A percentile compares a stretch with the other conserved stretches of the same genome.
These are phyloP conservation scores for Chaetops frenatus DNA, from an alignment of 2,113 vertebrate genomes.

Conservation along the genomic window DNA sequence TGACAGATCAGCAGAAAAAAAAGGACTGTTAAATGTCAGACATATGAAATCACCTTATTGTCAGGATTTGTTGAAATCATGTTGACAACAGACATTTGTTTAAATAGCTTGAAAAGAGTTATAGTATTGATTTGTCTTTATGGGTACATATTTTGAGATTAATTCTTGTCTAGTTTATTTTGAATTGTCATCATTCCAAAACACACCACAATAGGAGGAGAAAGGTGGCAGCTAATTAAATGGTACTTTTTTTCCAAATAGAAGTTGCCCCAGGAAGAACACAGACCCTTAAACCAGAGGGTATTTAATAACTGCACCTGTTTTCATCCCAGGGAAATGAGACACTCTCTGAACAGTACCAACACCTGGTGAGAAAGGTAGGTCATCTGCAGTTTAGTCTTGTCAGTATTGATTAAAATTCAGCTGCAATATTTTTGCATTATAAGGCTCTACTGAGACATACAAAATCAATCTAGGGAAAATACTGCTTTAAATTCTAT, in stretches of 20 bases:
- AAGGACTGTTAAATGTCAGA: slow-evolving; percentile 20
- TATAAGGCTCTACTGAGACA: background rate
- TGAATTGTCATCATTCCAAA: background rate
- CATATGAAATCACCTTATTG: background rate
- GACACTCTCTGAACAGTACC: background rate
- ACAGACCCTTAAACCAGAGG: background rate
- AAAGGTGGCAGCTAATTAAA: background rate
- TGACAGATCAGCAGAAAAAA: background rate
- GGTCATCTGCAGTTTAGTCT: background rate
- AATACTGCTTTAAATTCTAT: background rate
- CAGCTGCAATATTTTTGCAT: background rate
- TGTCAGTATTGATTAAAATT: background rate
- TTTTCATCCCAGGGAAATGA: background rate
- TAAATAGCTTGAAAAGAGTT: slow-evolving; percentile 9
- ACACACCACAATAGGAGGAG: background rate
- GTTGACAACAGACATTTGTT: background rate
- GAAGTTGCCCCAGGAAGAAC: background rate
- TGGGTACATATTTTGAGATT: background rate
- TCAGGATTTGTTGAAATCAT: slow-evolving; percentile 32
- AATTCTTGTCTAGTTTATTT: background rate
- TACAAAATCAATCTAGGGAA: background rate
- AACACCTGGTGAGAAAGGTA: background rate
- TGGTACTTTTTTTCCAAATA: background rate
- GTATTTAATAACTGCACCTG: background rate
- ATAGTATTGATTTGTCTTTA: background rate